Base-by-base conservation (phyloP, 2,888 invertebrate species). In the Polyommatus iphigenia region DNA sequence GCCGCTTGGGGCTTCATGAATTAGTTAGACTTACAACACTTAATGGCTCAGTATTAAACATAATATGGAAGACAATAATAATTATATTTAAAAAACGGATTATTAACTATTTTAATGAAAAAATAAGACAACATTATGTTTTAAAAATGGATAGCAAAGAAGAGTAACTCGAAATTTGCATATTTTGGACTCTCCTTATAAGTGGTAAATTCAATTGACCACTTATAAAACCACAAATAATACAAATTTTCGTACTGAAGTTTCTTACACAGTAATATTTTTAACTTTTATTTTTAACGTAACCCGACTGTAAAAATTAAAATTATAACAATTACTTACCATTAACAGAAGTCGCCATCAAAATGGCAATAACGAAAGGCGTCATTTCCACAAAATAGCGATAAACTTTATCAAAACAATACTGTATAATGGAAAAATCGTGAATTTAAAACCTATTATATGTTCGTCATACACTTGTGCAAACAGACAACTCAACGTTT, bases 391-490 rank as follows among this genome's bases (percentile, higher is more conserved):
- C 62, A 67, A 76, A 84, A 24, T 50, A 50, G 24, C 13, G 41
- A 4, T 24, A 3, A 15, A 18, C 75, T 75, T 50, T 75, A 75
- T 72, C 72, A 72, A 72, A 18, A 54, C 46, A 54, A 54, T 29
- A 75, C 75, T 75, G 82, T 84, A 83, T 79, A 77, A 84, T 90
- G 91, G 89, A 83, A 81, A 82, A 77, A 80, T 81, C 83, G 79
- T 82, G 80, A 80, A 84, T 81, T 80, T 83, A 84, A 81, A 83
- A 83, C 85, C 84, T 85, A 87, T 89, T 91, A 92, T 86, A 83
- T 83, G 86, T 89, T 89, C 84, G 88, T 87, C 83, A 79, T 79
- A 79, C 78, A 80, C 78, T 90, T 93, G 92, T 86, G 80, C 82
- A 91, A 91, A 92, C 83, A 91, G 78, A 86, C 50, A 75, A 75